Conservation (phyloP, 2,797 vertebrate genomes). For the Hippocampus kuda region DNA sequence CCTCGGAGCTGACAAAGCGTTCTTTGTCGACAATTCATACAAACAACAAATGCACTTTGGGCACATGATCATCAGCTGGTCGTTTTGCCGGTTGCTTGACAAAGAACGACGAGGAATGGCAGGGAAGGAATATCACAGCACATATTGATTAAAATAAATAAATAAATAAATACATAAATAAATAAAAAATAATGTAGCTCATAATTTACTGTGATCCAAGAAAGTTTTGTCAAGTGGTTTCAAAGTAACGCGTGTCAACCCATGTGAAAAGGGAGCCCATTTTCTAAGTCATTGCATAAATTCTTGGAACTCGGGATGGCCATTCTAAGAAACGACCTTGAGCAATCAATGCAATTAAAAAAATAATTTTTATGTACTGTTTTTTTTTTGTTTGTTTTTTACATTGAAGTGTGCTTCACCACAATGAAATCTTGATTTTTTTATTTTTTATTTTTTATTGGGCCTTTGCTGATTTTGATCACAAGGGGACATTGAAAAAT, state of each 20-base stretch:
- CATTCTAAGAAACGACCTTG: background rate
- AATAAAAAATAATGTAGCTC: background rate
- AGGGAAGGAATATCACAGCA: background rate
- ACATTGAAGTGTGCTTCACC: background rate
- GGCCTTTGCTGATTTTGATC: no score
- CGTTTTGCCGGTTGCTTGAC: slow-evolving; percentile 18
- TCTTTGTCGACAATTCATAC: slow-evolving; percentile 36
- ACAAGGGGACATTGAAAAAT: no score
- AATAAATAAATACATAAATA: no score
- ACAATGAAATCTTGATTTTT: background rate
- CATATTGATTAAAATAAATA: background rate
- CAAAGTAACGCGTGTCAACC: background rate
- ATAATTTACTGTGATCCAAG: background rate
- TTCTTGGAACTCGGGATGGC: background rate
- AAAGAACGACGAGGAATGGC: background rate
- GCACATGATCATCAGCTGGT: slow-evolving; percentile 52
- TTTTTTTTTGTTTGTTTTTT: no score
- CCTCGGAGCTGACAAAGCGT: slow-evolving; percentile 24
- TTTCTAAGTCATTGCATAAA: background rate
- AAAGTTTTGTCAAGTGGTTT: background rate
- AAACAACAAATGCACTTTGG: slow-evolving; percentile 41
- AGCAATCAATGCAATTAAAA: background rate
- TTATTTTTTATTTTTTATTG: background rate
- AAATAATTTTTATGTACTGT: background rate
- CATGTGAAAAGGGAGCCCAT: background rate